A percentile compares a stretch with the other conserved stretches of the same genome.
phyloP scores from a whole-genome alignment of 1,140 invertebrate genomes.

The Wiebesia pumilae region DNA sequence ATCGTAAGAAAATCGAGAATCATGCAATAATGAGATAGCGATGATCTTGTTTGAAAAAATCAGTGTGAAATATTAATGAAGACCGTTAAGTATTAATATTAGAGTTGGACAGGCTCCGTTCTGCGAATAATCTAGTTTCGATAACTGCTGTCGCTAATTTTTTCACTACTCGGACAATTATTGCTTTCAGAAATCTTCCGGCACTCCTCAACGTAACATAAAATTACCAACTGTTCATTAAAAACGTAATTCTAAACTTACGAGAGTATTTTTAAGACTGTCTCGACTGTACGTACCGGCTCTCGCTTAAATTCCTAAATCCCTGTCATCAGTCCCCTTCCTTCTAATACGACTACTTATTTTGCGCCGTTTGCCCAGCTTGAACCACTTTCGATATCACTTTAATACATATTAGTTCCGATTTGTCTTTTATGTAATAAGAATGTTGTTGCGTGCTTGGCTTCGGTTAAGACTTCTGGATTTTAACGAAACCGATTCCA shows the following conservation, averaged over 20 bases:
- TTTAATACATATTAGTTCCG: background rate
- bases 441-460: background rate
- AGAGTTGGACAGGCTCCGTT: background rate
- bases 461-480: background rate
- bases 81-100: background rate
- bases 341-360: background rate
- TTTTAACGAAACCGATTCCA: background rate
- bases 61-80: background rate
- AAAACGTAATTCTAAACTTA: background rate
- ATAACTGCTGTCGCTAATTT: background rate
- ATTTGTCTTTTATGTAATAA: background rate
- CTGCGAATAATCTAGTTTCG: background rate
- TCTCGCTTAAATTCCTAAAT: background rate
- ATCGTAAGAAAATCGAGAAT: background rate
- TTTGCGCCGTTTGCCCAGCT: background rate
- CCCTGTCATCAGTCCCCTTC: conserved; percentile 6
- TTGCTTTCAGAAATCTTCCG: background rate
- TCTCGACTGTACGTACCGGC: background rate
- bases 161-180: background rate
- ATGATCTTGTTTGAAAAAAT: background rate
- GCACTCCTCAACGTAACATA: background rate
- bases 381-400: background rate
- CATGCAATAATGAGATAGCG: too few species aligned
- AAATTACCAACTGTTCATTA: background rate
- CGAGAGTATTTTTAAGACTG: conserved; percentile 22